Evolutionary conservation across 2,888 invertebrate species (phyloP), one percentile per base, ranked within the genome.

Genomic region (Yponomeuta evonymella): DNA sequence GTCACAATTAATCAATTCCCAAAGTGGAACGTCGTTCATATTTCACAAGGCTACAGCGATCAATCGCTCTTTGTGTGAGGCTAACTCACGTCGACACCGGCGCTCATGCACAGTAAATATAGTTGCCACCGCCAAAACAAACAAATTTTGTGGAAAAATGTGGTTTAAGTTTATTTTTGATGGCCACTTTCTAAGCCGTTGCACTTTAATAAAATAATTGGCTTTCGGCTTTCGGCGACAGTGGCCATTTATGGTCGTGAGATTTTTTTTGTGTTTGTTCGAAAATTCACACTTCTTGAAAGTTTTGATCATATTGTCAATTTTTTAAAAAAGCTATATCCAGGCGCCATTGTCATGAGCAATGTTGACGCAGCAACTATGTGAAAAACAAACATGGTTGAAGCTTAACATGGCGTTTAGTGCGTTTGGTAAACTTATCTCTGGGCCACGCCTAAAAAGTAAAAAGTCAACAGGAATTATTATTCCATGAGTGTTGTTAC

Each of bases 61-160:
- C 87, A 89, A 89, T 88, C 85, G 83, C 82, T 82, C 89, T 87
- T 88, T 87, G 91, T 89, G 92, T 91, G 91, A 90, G 90, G 90
- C 90, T 81, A 81, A 82, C 79, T 75, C 79, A 79, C 81, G 85
- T 86, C 86, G 83, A 83, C 87, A 85, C 84, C 75, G 79, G 76
- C 78, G 78, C 76, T 74, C 75, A 79, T 79, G 78, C 79, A 79
- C 76, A 80, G 79, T 84, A 83, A 87, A 88, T 86, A 84, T 85
- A 82, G 83, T 83, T 81, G 83, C 81, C 77, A 78, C 78, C 81
- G 87, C 85, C 88, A 88, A 87, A 92, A 90, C 86, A 92, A 90
- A 89, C 87, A 87, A 88, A 82, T 87, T 86, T 87, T 58, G 15
- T 58, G 51, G 15, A 15, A 58, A 58, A 58, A 58, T 15, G 1